Base-by-base conservation (phyloP, 2,797 vertebrate species). In the Siniperca undulata region DNA sequence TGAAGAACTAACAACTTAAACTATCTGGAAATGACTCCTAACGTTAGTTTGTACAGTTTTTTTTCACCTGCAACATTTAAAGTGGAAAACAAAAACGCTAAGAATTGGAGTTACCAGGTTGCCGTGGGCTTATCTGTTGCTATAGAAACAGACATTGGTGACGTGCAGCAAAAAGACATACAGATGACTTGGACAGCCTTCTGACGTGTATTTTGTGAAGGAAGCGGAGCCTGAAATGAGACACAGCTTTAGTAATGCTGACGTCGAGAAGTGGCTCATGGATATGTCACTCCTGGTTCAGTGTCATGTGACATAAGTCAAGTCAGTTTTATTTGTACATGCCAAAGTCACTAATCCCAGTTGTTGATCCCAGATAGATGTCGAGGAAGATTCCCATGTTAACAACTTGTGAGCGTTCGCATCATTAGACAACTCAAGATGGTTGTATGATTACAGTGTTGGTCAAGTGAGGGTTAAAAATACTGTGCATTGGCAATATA, bases 11-110 rank as follows among this genome's bases (percentile, higher is more conserved):
- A 70, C 58, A 55, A 38, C 34, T 64, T 34, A 14, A 44, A 56
- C n/a, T 5, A 12, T 70, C 30, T 48, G 40, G 74, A 76, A 52
- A 46, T 12, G 69, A 66, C 50, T 66, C 36, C 19, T 12, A 61
- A 42, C 74, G 42, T 79, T 65, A 20, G 20, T 81, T 76, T 80
- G 62, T 86, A 77, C 60, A 68, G 61, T 30, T 75, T 61, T 55
- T 38, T 77, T 44, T 46, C n/a, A 59, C 59, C 64, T 56, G n/a
- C 65, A 60, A 30, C 68, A 58, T 65, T 59, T 68, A 55, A 59
- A 64, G 62, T 60, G 69, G 42, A 36, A 58, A 74, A 46, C 38
- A 27, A 40, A 58, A 40, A 40, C 22, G 24, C 34, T 38, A 12
- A 61, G 16, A 61, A 17, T 17, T 36, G 60, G 72, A 58, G n/a